phyloP scores from a whole-genome alignment of 2,113 vertebrate species.

The Calypte anna region DNA sequence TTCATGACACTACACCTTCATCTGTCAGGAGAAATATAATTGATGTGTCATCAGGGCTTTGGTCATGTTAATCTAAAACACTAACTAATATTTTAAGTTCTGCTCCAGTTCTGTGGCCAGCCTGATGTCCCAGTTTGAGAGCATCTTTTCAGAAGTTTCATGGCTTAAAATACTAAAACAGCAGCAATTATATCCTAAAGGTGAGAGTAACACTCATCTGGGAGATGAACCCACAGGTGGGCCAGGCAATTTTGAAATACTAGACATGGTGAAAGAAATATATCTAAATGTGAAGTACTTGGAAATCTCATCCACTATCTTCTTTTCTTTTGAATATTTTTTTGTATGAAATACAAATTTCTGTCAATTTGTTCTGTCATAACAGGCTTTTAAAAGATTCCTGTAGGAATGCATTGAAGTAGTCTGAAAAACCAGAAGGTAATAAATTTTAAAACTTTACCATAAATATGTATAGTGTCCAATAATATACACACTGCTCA shows the following conservation, averaged over 20 bases:
- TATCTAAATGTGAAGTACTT: not conserved
- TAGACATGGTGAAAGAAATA: not conserved
- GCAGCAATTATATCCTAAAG: not conserved
- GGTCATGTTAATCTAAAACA: not conserved
- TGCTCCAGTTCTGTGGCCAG: not conserved
- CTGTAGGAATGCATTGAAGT: not conserved
- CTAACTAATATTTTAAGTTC: not conserved
- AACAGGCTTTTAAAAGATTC: not conserved
- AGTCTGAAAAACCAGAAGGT: not conserved
- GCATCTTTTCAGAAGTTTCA: accelerated
- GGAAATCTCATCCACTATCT: not conserved
- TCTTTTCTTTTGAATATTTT: not conserved
- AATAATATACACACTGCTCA: not conserved
- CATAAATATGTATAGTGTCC: not conserved
- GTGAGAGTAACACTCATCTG: not conserved
- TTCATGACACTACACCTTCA: not conserved
- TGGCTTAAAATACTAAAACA: not conserved
- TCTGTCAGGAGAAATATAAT: not conserved
- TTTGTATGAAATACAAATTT: not conserved
- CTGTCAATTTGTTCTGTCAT: no score
- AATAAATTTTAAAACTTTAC: not conserved
- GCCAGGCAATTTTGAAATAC: not conserved
- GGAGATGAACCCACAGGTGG: not conserved
- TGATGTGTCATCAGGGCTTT: not conserved
- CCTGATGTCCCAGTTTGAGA: not conserved